phyloP scores from a whole-genome alignment of 2,797 vertebrate genomes.

The Ctenopoma kingsleyae region DNA sequence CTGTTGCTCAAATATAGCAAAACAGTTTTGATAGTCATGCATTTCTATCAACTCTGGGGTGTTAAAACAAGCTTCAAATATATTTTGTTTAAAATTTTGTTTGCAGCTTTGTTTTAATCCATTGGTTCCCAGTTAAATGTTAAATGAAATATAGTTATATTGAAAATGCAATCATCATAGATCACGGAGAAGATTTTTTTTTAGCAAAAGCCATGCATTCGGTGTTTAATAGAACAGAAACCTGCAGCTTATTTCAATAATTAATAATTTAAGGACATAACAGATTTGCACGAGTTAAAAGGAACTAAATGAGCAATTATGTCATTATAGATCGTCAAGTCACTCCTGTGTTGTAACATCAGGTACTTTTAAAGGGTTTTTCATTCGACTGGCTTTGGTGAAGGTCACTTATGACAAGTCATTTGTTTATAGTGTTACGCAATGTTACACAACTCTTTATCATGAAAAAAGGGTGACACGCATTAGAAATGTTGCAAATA shows the following conservation, averaged over 20 bases:
- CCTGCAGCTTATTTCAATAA: constrained; percentile 21
- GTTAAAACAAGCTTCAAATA: background rate
- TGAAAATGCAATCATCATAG: background rate
- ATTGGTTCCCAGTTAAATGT: background rate
- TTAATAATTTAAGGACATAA: constrained; percentile 7
- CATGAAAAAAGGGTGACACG: constrained; percentile 8
- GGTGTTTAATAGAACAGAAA: constrained; percentile 21
- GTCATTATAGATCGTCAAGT: constrained; percentile 13
- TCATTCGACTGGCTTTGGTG: constrained; percentile 34
- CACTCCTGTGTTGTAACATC: constrained; percentile 23
- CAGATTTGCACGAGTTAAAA: constrained; percentile 19
- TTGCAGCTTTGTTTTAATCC: background rate
- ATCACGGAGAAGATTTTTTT: background rate
- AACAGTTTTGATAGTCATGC: background rate
- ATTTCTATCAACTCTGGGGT: constrained; percentile 5
- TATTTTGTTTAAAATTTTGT: background rate
- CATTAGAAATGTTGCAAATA: constrained; percentile 36
- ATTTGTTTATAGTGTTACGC: constrained; percentile 45
- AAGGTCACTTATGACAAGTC: constrained; percentile 29
- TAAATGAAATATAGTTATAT: background rate
- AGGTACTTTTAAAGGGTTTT: constrained; percentile 6
- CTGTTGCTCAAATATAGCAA: background rate
- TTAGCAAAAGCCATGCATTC: constrained; percentile 28
- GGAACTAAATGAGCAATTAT: constrained; percentile 8
- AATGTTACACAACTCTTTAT: constrained; percentile 40